A percentile compares a stretch with the other conserved stretches of the same genome.
These are phyloP conservation scores for Paracentrotus lividus DNA, from an alignment of 53 echinoderm and acorn worm genomes.

Conservation along the genomic window DNA sequence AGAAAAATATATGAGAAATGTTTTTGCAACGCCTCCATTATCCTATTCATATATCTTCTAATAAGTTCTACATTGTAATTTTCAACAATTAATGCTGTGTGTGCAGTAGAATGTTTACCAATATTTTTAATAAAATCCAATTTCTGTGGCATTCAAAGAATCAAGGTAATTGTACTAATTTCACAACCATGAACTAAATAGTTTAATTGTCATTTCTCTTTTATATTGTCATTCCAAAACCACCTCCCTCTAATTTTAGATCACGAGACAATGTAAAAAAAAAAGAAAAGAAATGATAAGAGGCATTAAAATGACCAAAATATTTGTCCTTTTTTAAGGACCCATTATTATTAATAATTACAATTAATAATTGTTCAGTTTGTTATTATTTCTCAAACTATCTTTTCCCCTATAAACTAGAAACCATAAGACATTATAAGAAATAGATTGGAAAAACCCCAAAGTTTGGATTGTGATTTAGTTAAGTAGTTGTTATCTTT, in stretches of 20 bases:
- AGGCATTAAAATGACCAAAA: too few relatives aligned
- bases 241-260: neutral
- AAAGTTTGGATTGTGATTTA: too few relatives aligned
- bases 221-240: neutral
- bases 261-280: neutral
- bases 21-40: neutral
- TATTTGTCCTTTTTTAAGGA: too few relatives aligned
- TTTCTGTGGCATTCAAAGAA: neutral
- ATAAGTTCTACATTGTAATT: neutral
- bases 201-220: neutral
- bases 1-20: constrained; percentile 9
- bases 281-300: too few relatives aligned
- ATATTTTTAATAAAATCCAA: neutral
- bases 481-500: too few relatives aligned
- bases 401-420: too few relatives aligned
- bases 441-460: too few relatives aligned
- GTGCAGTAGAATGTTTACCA: neutral
- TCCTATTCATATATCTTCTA: neutral
- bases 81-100: neutral
- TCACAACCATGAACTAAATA: neutral
- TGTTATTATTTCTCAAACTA: too few relatives aligned
- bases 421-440: too few relatives aligned
- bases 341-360: too few relatives aligned
- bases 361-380: too few relatives aligned
- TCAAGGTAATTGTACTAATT: neutral